Evolutionary conservation across 2,113 vertebrate species (phyloP).

Genomic region (rat (Rattus norvegicus)): DNA sequence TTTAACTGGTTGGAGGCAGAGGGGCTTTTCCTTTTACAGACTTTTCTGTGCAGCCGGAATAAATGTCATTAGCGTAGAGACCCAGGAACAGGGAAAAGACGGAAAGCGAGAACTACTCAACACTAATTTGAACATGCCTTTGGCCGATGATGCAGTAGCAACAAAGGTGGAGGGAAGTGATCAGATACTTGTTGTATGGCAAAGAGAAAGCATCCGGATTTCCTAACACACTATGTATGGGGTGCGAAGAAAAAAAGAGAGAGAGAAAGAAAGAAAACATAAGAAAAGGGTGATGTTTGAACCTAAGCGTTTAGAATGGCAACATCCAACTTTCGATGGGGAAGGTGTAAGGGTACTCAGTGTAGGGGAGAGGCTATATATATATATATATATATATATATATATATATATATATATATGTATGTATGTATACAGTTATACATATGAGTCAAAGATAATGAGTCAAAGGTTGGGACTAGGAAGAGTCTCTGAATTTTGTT

Average conservation of each 20-base stretch:
- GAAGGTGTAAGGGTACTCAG: not conserved
- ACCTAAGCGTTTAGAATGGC: constrained; percentile 4
- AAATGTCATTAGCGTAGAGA: not conserved
- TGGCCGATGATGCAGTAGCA: not conserved
- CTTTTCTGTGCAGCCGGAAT: not conserved
- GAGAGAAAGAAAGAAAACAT: not conserved
- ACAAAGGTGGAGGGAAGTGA: not conserved
- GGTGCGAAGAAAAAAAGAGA: not conserved
- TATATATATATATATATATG: not conserved
- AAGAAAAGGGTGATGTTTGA: not conserved
- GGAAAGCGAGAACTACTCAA: not conserved
- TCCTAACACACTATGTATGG: not conserved
- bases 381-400: too few species aligned
- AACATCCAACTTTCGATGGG: not conserved
- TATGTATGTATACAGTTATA: not conserved
- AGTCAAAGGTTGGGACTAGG: not conserved
- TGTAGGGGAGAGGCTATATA: not conserved
- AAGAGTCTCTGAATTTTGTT: not conserved
- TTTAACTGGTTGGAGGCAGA: not conserved
- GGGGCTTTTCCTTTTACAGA: not conserved
- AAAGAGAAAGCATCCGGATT: constrained; percentile 10
- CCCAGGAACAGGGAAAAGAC: not conserved
- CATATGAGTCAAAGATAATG: not conserved
- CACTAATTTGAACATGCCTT: not conserved
- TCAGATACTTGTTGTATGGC: not conserved